Conservation (phyloP, 2,113 vertebrate genomes). For the Alaudala cheleensis region DNA sequence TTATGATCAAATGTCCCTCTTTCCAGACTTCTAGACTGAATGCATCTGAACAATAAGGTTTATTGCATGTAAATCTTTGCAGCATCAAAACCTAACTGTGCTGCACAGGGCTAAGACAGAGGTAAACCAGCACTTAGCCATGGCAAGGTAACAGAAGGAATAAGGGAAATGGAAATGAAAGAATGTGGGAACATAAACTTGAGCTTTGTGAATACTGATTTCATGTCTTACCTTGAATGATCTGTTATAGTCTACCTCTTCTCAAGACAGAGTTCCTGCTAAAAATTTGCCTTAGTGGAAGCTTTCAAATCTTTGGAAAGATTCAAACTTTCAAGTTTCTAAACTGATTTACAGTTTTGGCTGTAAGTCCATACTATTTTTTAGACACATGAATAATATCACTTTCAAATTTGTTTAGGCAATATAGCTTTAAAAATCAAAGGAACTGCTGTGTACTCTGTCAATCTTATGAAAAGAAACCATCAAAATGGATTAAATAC, state of each 20-base stretch:
- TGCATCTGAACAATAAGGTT: not conserved
- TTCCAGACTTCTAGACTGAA: not conserved
- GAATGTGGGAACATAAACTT: conserved; percentile 28
- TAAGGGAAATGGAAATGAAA: not conserved
- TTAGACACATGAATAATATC: not conserved
- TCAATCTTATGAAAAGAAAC: not conserved
- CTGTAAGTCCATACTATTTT: not conserved
- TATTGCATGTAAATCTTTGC: not conserved
- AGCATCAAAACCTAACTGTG: not conserved
- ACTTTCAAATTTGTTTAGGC: conserved; percentile 17
- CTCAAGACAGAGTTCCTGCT: conserved; percentile 74
- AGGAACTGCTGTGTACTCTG: not conserved
- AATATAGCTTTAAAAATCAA: not conserved
- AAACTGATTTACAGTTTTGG: not conserved
- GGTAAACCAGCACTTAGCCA: not conserved
- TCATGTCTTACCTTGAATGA: conserved; percentile 74
- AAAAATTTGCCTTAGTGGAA: conserved; percentile 72
- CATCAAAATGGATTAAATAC: not conserved
- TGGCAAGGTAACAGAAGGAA: conserved; percentile 64
- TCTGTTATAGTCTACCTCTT: conserved; percentile 66
- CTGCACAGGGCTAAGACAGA: not conserved
- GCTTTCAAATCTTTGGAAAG: conserved; percentile 58
- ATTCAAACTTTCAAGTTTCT: not conserved
- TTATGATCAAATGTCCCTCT: not conserved
- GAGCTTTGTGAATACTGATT: conserved; percentile 19